Evolutionary conservation across 2,888 invertebrate genomes (phyloP).

Genomic region (Stegana nigrithorax): DNA sequence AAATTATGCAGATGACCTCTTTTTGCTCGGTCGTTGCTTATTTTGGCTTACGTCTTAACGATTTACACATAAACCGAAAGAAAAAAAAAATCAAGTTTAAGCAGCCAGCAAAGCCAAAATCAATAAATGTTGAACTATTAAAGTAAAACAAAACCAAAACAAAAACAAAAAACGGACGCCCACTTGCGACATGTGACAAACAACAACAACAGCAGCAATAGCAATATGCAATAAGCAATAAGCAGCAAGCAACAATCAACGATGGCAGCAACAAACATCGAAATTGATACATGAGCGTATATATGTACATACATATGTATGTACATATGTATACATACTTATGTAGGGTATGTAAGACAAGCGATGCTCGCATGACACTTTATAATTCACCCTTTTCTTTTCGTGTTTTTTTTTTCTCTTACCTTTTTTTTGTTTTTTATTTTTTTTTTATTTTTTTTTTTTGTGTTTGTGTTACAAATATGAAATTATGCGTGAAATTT

Average conservation of each 20-base stretch:
- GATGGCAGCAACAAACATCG: slow-evolving; percentile 10
- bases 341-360: slow-evolving; percentile 36
- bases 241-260: slow-evolving; percentile 21
- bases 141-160: slow-evolving; percentile 22
- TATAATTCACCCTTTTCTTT: too few species aligned
- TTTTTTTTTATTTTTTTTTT: slow-evolving; percentile 8
- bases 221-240: slow-evolving; percentile 38
- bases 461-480: slow-evolving; percentile 54
- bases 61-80: slow-evolving; percentile 21
- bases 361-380: neutral
- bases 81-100: too few species aligned
- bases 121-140: neutral
- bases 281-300: slow-evolving; percentile 33
- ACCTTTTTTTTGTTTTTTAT: neutral
- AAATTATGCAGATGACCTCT: slow-evolving; percentile 41
- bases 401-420: neutral
- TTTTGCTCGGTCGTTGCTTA: slow-evolving; percentile 24
- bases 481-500: slow-evolving; percentile 58
- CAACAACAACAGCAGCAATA: neutral
- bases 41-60: too few species aligned
- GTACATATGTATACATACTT: too few species aligned
- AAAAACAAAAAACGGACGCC: slow-evolving; percentile 37
- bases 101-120: neutral
- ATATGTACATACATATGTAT: too few species aligned
- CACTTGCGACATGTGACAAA: slow-evolving; percentile 12